A percentile compares a stretch with the other conserved stretches of the same genome.
phyloP scores from a whole-genome alignment of 2,888 invertebrate species.

The Drosophila trichaetosa region DNA sequence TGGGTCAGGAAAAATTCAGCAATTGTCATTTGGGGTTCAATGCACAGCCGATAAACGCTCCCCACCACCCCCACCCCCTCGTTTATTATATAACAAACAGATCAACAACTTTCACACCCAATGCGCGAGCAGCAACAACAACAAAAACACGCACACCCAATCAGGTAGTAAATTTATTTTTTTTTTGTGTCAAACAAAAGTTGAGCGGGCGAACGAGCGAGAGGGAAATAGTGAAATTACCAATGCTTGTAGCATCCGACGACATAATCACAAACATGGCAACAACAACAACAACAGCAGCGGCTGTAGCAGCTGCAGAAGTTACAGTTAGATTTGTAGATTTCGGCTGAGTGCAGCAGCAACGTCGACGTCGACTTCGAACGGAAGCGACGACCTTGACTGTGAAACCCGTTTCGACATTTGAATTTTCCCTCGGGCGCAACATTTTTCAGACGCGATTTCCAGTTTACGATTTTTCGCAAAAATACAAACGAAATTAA shows the following conservation, averaged over 20 bases:
- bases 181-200: slow-evolving; percentile 47
- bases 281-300: slow-evolving; percentile 37
- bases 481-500: slow-evolving; percentile 12
- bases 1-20: slow-evolving; percentile 75
- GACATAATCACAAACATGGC: slow-evolving; percentile 62
- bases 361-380: slow-evolving; percentile 10
- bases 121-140: slow-evolving; percentile 44
- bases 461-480: slow-evolving; percentile 45
- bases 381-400: slow-evolving; percentile 81
- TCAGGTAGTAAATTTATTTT: slow-evolving; percentile 35
- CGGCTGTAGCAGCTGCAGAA: neutral
- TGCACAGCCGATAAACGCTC: slow-evolving; percentile 54
- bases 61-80: neutral
- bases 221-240: slow-evolving; percentile 66
- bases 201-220: slow-evolving; percentile 11
- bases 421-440: slow-evolving; percentile 67
- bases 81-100: slow-evolving; percentile 73
- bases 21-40: slow-evolving; percentile 80
- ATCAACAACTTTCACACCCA: slow-evolving; percentile 81
- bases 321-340: slow-evolving; percentile 5
- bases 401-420: slow-evolving; percentile 72
- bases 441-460: slow-evolving; percentile 58
- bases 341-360: slow-evolving; percentile 43
- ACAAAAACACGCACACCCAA: slow-evolving; percentile 50
- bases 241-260: slow-evolving; percentile 72